phyloP scores from a whole-genome alignment of 2,113 vertebrate species.

The Heterochromis multidens region DNA sequence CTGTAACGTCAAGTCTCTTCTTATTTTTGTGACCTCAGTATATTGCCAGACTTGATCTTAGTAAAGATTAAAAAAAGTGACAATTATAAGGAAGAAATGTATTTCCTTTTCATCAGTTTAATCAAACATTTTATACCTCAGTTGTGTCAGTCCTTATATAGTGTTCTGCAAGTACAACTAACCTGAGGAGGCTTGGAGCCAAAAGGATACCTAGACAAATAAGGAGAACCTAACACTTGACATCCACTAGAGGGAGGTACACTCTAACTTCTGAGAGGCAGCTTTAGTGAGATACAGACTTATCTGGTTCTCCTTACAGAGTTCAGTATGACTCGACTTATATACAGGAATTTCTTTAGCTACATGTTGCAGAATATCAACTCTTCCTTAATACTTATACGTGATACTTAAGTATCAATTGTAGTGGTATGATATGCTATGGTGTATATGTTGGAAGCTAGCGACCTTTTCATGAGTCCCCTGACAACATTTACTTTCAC shows the following conservation, averaged over 20 bases:
- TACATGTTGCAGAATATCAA: rapidly evolving
- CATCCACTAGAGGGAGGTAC: conserved; percentile 3
- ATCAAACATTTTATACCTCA: too few species aligned
- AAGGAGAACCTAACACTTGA: background rate
- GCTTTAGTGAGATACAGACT: background rate
- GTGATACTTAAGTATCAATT: rapidly evolving
- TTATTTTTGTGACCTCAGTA: too few species aligned
- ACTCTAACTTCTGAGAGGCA: background rate
- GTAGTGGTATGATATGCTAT: background rate
- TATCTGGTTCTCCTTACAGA: background rate
- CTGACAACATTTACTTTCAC: background rate
- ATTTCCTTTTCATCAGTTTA: too few species aligned
- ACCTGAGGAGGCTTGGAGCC: too few species aligned
- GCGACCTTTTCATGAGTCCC: background rate
- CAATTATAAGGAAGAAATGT: too few species aligned
- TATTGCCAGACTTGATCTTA: too few species aligned
- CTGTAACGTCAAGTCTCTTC: too few species aligned
- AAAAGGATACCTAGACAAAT: background rate
- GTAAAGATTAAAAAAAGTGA: too few species aligned
- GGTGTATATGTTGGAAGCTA: background rate
- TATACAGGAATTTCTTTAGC: background rate
- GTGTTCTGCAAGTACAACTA: too few species aligned
- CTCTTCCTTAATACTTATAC: rapidly evolving
- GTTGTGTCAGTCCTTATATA: too few species aligned
- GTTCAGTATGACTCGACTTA: background rate